A percentile compares a stretch with the other conserved stretches of the same genome.
Evolutionary conservation across 2,888 invertebrate genomes (phyloP).

Genomic region (Artemia sp.): DNA sequence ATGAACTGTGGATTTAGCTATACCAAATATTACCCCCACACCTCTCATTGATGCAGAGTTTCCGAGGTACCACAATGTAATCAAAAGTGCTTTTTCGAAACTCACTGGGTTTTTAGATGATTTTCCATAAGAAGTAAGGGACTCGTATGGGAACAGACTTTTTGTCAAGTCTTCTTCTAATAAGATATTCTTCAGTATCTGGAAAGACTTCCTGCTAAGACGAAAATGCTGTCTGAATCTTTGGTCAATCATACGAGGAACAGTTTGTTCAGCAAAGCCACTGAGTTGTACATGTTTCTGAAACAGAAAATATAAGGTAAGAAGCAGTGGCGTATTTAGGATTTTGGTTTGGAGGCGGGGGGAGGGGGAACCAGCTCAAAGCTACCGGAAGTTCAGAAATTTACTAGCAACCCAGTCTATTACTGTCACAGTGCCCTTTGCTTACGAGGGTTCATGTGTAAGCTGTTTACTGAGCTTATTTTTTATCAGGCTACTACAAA

Average conservation of each 20-base stretch:
- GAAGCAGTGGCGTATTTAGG: background rate
- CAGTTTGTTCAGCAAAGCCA: conserved; percentile 13
- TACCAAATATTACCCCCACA: conserved; percentile 10
- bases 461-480: too few species aligned
- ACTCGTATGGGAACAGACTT: conserved; percentile 13
- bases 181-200: conserved; percentile 13
- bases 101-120: conserved; percentile 10
- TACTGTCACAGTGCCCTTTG: too few species aligned
- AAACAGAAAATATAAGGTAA: conserved; percentile 10
- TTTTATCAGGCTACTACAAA: too few species aligned
- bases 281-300: conserved; percentile 13
- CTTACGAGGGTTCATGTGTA: too few species aligned
- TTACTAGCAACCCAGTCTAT: too few species aligned
- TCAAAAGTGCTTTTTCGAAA: background rate
- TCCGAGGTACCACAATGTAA: conserved; percentile 13
- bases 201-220: conserved; percentile 13
- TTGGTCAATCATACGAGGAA: background rate
- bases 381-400: too few species aligned
- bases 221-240: conserved; percentile 6
- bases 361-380: too few species aligned
- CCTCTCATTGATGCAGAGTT: conserved; percentile 13
- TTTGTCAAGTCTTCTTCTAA: conserved; percentile 13
- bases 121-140: conserved; percentile 13
- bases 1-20: conserved; percentile 2
- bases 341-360: too few species aligned